A percentile compares a stretch with the other conserved stretches of the same genome.
phyloP scores from a whole-genome alignment of 2,888 invertebrate genomes.

The Amblyjoppa proteus region DNA sequence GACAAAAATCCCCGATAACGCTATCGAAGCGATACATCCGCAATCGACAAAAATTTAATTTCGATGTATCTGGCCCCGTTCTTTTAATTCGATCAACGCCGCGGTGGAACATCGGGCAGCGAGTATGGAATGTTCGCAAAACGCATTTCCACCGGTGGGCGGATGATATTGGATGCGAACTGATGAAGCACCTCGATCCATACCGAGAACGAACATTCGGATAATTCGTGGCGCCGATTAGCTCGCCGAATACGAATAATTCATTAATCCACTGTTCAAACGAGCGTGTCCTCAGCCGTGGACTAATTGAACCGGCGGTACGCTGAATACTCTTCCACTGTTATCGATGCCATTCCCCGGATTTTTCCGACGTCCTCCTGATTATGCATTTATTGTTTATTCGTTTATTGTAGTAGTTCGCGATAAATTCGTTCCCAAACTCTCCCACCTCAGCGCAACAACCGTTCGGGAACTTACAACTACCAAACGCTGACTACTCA shows the following conservation, averaged over 20 bases:
- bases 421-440: neutral
- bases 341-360: conserved; percentile 18
- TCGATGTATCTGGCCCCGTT: neutral
- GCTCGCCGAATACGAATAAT: conserved; percentile 26
- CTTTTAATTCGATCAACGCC: neutral
- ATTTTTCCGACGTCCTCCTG: neutral
- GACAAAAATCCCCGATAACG: neutral
- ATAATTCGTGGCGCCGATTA: conserved; percentile 21
- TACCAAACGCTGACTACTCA: too few relatives aligned
- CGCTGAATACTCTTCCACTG: neutral
- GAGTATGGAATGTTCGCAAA: neutral
- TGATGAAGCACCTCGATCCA: neutral
- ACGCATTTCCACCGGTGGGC: neutral
- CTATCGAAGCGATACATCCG: neutral
- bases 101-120: conserved; percentile 9
- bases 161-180: neutral
- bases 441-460: neutral
- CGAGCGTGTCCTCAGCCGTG: conserved; percentile 6
- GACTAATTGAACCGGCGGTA: conserved; percentile 31
- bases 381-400: too few relatives aligned
- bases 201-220: neutral
- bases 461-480: too few relatives aligned
- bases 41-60: neutral
- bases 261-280: conserved; percentile 27
- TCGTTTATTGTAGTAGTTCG: too few relatives aligned